Evolutionary conservation across 2,797 vertebrate species (phyloP).

Genomic region (Trichosurus vulpecula): DNA sequence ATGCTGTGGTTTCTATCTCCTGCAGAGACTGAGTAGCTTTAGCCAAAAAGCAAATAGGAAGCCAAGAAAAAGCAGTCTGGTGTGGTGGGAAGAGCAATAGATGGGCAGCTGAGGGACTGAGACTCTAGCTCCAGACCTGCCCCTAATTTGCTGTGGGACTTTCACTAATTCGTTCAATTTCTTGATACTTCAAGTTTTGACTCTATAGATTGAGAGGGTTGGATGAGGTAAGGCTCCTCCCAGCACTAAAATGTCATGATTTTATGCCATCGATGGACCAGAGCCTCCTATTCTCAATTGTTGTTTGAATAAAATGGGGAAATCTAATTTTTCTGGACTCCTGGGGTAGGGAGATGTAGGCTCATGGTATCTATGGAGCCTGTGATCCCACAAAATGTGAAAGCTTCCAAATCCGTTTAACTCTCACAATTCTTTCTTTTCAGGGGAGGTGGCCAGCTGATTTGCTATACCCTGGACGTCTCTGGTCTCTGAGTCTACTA

Average conservation of each 20-base stretch:
- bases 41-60: neutral
- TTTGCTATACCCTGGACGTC: neutral
- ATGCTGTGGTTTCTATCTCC: neutral
- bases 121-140: neutral
- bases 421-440: slow-evolving; percentile 31
- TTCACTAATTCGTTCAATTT: neutral
- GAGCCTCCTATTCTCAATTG: neutral
- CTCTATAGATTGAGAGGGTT: neutral
- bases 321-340: neutral
- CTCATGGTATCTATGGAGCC: neutral
- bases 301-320: neutral
- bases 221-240: neutral
- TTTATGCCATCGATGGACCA: neutral
- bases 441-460: neutral
- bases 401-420: neutral
- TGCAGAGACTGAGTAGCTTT: neutral
- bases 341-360: neutral
- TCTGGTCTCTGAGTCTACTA: slow-evolving; percentile 19
- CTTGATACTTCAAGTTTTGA: neutral
- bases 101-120: neutral
- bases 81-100: neutral
- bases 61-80: neutral
- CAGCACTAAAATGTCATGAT: neutral
- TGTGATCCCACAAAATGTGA: neutral
- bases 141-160: neutral